Percentiles rank a stretch among this genome's conserved stretches.
Evolutionary conservation across 2,888 invertebrate species (phyloP).

Genomic region (Yponomeuta malinellus): DNA sequence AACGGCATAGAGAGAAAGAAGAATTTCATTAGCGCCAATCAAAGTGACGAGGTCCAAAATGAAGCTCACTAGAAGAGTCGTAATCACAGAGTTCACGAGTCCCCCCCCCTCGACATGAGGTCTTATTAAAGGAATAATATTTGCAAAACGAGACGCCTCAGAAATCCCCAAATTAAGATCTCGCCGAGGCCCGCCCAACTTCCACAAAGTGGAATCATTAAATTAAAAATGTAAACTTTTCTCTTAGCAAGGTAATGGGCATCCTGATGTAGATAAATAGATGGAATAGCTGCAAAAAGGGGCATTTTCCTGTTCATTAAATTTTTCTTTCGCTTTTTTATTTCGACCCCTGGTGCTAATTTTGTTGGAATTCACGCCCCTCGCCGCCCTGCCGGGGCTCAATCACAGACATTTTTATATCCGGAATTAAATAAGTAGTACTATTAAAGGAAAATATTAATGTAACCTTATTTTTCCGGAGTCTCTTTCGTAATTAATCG

Average conservation of each 20-base stretch:
- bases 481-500: constrained; percentile 60
- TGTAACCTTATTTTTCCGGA: constrained; percentile 65
- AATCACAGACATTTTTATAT: constrained; percentile 77
- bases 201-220: constrained; percentile 78
- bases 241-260: constrained; percentile 78
- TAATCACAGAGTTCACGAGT: constrained; percentile 73
- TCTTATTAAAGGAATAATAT: constrained; percentile 77
- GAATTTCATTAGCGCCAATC: constrained; percentile 77
- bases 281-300: constrained; percentile 76
- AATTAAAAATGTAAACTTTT: constrained; percentile 78
- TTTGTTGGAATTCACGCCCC: constrained; percentile 78
- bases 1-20: constrained; percentile 65
- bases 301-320: constrained; percentile 78
- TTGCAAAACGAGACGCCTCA: constrained; percentile 77
- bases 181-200: constrained; percentile 76
- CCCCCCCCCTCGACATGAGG: constrained; percentile 71
- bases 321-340: constrained; percentile 77
- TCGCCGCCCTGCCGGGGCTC: constrained; percentile 72
- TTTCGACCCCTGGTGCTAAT: constrained; percentile 77
- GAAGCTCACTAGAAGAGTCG: constrained; percentile 73
- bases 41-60: constrained; percentile 75
- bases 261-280: constrained; percentile 77
- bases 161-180: constrained; percentile 77
- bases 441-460: constrained; percentile 69
- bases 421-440: constrained; percentile 77